A percentile compares a stretch with the other conserved stretches of the same genome.
phyloP scores from a whole-genome alignment of 2,797 vertebrate species.

The Pelochelys cantorii region DNA sequence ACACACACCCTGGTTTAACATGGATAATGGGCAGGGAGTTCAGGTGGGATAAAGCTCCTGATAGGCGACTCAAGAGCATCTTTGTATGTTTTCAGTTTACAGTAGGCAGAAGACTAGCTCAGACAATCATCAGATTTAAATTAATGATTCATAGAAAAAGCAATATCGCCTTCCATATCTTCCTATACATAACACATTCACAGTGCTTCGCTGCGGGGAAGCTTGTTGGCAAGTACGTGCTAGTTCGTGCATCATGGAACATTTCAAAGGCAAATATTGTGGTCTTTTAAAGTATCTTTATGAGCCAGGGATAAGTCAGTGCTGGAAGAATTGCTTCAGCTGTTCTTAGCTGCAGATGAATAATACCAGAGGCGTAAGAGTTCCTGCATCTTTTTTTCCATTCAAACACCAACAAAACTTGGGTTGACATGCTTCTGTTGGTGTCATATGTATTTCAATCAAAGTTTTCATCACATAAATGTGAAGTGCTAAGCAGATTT shows the following conservation, averaged over 20 bases:
- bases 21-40: not conserved
- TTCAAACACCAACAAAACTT: not conserved
- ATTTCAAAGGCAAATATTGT: not conserved
- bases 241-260: not conserved
- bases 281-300: not conserved
- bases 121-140: not conserved
- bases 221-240: not conserved
- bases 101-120: not conserved
- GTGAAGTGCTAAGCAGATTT: rapidly evolving
- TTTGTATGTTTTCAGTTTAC: not conserved
- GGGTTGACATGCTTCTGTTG: not conserved
- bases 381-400: not conserved
- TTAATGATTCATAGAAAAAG: not conserved
- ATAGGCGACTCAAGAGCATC: not conserved
- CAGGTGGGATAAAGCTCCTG: not conserved
- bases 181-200: not conserved
- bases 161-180: not conserved
- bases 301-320: not conserved
- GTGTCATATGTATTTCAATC: not conserved
- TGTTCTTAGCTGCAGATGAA: not conserved
- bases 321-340: not conserved
- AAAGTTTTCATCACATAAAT: not conserved
- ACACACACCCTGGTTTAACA: not conserved
- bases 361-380: not conserved
- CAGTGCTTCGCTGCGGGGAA: not conserved